Evolutionary conservation across 2,113 vertebrate species (phyloP), one percentile per base, ranked within the genome.

Genomic region (Heptranchias perlo): DNA sequence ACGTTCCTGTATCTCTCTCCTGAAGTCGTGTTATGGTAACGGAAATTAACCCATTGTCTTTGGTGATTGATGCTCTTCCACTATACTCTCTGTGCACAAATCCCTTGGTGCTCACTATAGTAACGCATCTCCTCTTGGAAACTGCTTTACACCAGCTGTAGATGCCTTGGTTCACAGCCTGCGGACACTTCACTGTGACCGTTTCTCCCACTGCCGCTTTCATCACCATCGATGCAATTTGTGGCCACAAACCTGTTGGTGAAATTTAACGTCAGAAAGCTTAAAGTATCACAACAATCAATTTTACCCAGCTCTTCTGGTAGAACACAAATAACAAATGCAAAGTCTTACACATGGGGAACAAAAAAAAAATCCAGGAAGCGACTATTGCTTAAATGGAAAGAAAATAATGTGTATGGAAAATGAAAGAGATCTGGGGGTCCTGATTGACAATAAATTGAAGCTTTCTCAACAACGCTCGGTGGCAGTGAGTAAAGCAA

Each of bases 91-190:
- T 31, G 64, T 49, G 0, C 0, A 0, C 3, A 6, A 35, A 0
- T 16, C 11, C 2, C 0, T 35, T 0, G 35, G 28, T 52, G 47
- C 11, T 16, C 28, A 16, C 64, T 49, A 95, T 16, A 31, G 2
- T 0, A 11, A 35, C 1, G 64, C 94, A 95, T 0, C 0, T 0
- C 6, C 6, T 13, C 16, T 4, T 0, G 1, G 23, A 49, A 52
- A 11, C 16, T 49, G 10, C 14, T 67, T 95, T 95, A 52, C 94
- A 95, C 94, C 39, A 95, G 4, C 6, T 4, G 16, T 0, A 0
- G 0, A 6, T 0, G 31, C 28, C 3, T 31, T 0, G 11, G 7
- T 95, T 18, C 39, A 7, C 1, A 35, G 35, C 25, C 16, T 18
- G 14, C 14, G 64, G 47, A 73, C 65, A 95, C 52, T 52, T 6